phyloP scores from a whole-genome alignment of 1,140 invertebrate species.

The Campoletis sonorensis region DNA sequence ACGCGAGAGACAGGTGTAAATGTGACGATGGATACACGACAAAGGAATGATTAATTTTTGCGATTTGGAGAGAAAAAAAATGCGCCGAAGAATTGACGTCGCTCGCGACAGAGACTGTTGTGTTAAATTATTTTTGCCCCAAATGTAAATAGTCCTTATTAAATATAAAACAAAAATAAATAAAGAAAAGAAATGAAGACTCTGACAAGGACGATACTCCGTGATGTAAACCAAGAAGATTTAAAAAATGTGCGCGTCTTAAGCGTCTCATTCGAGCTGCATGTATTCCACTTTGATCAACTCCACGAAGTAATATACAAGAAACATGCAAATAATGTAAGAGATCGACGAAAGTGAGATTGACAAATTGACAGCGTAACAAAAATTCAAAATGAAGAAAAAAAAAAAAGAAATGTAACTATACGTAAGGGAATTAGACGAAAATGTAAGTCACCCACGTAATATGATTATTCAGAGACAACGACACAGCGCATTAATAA shows the following conservation, averaged over 20 bases:
- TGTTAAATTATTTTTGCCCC: constrained; percentile 61
- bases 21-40: constrained; percentile 10
- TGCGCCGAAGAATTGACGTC: constrained; percentile 66
- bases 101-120: constrained; percentile 47
- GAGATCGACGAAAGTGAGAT: neutral
- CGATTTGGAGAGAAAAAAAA: constrained; percentile 52
- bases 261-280: constrained; percentile 60
- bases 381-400: constrained; percentile 17
- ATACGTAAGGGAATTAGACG: constrained; percentile 36
- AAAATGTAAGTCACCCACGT: constrained; percentile 50
- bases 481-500: constrained; percentile 76
- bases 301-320: constrained; percentile 26
- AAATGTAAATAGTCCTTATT: constrained; percentile 66
- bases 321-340: constrained; percentile 44
- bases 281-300: constrained; percentile 47
- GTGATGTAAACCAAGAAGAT: constrained; percentile 30
- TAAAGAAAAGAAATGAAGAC: neutral
- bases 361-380: neutral
- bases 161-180: constrained; percentile 22
- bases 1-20: constrained; percentile 14
- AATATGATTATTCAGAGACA: constrained; percentile 75
- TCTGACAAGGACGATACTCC: constrained; percentile 42
- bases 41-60: constrained; percentile 30
- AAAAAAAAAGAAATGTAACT: constrained; percentile 33
- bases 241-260: constrained; percentile 56